Conservation (phyloP, 2,113 vertebrate genomes). For the Acanthochromis polyacanthus region DNA sequence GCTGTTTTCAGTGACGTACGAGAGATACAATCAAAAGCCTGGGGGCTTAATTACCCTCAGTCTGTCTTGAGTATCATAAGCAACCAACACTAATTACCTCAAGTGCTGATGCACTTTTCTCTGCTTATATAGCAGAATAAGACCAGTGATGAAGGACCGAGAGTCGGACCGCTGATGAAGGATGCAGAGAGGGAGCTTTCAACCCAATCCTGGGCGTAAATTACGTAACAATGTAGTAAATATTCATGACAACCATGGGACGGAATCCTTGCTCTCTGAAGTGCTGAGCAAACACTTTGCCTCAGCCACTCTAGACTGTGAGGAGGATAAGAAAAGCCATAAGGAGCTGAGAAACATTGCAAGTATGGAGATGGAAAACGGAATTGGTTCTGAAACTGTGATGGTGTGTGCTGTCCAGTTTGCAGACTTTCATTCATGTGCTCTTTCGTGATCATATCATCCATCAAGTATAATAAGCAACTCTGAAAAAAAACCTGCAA, state of each 20-base stretch:
- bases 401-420: not conserved
- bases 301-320: slow-evolving; percentile 51
- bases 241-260: slow-evolving; percentile 78
- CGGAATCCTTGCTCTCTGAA: slow-evolving; percentile 69
- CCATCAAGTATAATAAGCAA: slow-evolving; percentile 23
- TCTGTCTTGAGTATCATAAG: slow-evolving; percentile 66
- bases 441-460: slow-evolving; percentile 23
- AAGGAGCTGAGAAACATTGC: slow-evolving; percentile 47
- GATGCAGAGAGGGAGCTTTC: slow-evolving; percentile 64
- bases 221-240: slow-evolving; percentile 78
- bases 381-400: not conserved
- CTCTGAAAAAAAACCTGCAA: not conserved
- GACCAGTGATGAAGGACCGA: slow-evolving; percentile 55
- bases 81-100: slow-evolving; percentile 71
- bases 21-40: slow-evolving; percentile 61
- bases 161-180: slow-evolving; percentile 53
- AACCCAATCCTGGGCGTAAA: slow-evolving; percentile 58
- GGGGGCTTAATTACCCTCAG: slow-evolving; percentile 68
- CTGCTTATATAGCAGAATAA: slow-evolving; percentile 62
- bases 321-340: slow-evolving; percentile 47
- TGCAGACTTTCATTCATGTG: not conserved
- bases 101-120: slow-evolving; percentile 58
- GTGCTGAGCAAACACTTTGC: slow-evolving; percentile 80
- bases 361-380: slow-evolving; percentile 12
- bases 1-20: slow-evolving; percentile 45